A percentile compares a stretch with the other conserved stretches of the same genome.
These are phyloP conservation scores for Hypocryptadius cinnamomeus DNA, from an alignment of 2,113 vertebrate species.

Conservation along the genomic window DNA sequence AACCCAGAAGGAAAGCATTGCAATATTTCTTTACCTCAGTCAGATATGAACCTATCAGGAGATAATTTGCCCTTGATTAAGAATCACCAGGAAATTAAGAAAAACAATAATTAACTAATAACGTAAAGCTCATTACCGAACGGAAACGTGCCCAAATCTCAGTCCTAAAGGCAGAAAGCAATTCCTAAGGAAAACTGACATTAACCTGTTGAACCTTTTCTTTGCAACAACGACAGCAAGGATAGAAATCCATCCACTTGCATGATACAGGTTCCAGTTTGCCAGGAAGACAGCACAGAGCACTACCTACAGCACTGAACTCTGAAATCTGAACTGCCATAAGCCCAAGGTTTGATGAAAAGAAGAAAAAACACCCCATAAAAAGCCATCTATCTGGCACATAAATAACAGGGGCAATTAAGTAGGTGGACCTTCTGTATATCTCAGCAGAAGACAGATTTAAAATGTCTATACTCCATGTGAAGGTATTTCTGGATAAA, in stretches of 20 bases:
- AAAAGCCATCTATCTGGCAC: neutral
- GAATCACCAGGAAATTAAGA: slow-evolving; percentile 12
- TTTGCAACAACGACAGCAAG: neutral
- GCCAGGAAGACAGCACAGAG: neutral
- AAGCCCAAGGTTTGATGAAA: neutral
- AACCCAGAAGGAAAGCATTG: neutral
- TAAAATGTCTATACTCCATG: neutral
- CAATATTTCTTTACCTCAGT: neutral
- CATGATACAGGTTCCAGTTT: neutral
- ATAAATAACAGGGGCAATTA: slow-evolving; percentile 17
- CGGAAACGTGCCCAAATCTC: neutral
- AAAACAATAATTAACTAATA: slow-evolving; percentile 43
- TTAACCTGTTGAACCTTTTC: neutral
- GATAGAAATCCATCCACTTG: neutral
- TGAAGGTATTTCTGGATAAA: neutral
- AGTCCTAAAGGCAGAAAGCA: neutral
- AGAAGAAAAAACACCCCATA: neutral
- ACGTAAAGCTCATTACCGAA: neutral
- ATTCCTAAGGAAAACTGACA: neutral
- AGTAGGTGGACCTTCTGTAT: neutral
- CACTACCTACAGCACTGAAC: neutral
- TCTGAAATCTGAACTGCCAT: neutral
- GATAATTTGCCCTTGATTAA: slow-evolving; percentile 34
- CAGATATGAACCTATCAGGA: neutral
- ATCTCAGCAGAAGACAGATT: neutral